Conservation (phyloP, 2,888 invertebrate species). For the Tridacna crocea region DNA sequence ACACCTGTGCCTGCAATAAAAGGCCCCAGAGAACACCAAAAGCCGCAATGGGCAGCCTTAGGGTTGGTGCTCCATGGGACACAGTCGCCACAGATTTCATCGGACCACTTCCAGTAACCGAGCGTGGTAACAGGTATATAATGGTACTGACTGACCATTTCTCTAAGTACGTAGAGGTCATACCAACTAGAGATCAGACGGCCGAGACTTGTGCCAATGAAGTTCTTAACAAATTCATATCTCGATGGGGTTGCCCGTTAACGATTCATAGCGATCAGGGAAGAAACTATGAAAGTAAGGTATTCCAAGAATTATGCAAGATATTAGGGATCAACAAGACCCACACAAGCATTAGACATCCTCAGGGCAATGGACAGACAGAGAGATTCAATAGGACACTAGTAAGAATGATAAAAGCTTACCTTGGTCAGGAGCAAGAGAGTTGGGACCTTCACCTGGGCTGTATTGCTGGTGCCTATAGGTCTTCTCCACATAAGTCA, state of each 20-base stretch:
- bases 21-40: neutral
- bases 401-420: slow-evolving; percentile 52
- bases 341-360: neutral
- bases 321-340: neutral
- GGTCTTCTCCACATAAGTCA: slow-evolving; percentile 46
- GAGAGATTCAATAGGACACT: slow-evolving; percentile 57
- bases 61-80: slow-evolving; percentile 36
- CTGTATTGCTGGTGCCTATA: slow-evolving; percentile 54
- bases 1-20: neutral
- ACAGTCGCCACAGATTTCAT: slow-evolving; percentile 23
- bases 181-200: slow-evolving; percentile 21
- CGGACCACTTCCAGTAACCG: slow-evolving; percentile 31
- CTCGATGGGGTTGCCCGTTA: slow-evolving; percentile 13
- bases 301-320: slow-evolving; percentile 7
- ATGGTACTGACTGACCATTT: slow-evolving; percentile 34
- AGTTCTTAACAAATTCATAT: slow-evolving; percentile 30
- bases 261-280: slow-evolving; percentile 6
- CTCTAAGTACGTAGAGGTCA: slow-evolving; percentile 35
- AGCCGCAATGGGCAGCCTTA: slow-evolving; percentile 11
- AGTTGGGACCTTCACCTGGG: slow-evolving; percentile 54
- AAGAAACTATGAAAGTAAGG: slow-evolving; percentile 4
- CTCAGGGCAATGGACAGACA: slow-evolving; percentile 46
- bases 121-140: slow-evolving; percentile 32
- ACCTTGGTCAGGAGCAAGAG: slow-evolving; percentile 43
- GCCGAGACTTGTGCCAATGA: slow-evolving; percentile 29